Base-by-base conservation (phyloP, 1,140 invertebrate genomes). In the Drosophila pruinosa region DNA sequence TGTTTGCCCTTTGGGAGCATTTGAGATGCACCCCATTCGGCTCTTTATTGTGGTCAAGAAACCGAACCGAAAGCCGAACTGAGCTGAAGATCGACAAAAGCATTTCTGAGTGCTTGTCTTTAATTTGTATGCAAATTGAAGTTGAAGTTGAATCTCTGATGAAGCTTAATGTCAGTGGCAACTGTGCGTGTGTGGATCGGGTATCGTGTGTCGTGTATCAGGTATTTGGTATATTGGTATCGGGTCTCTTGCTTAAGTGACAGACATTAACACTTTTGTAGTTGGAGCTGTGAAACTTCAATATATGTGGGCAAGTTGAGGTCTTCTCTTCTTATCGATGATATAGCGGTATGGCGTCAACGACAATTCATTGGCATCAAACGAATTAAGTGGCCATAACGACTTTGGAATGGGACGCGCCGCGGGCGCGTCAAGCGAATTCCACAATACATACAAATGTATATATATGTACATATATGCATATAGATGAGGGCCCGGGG, bases 71-170 rank as follows among this genome's bases (percentile, higher is more conserved):
- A 72, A 47, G 7, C 14, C 26, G 1, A 39, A 68, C 62, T n/a
- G n/a, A n/a, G 39, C 36, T 45, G 12, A 45, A 61, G 36, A 39
- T 28, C 22, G 12, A 48, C 19, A 39, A 45, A 28, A 43, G 8
- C 38, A 41, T 79, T 78, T 70, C 31, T 80, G 82, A 85, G 81
- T 85, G 81, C 69, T 75, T 50, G 81, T 62, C 70, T 75, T 72
- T 88, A 82, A 88, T 88, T 88, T 81, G 82, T 88, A 88, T 88
- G 82, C 82, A 88, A 88, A 88, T 88, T 77, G 56, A 59, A 71
- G 59, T 68, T 67, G 45, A 64, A 63, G 73, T 80, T 86, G 72
- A 86, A 85, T 81, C 63, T 74, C 72, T 85, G 81, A 85, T 85
- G 73, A 86, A 81, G 77, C 76, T 74, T 78, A 78, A 83, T 78